A percentile compares a stretch with the other conserved stretches of the same genome.
phyloP scores from a whole-genome alignment of 1,140 invertebrate species.

The Drosophila busckii region DNA sequence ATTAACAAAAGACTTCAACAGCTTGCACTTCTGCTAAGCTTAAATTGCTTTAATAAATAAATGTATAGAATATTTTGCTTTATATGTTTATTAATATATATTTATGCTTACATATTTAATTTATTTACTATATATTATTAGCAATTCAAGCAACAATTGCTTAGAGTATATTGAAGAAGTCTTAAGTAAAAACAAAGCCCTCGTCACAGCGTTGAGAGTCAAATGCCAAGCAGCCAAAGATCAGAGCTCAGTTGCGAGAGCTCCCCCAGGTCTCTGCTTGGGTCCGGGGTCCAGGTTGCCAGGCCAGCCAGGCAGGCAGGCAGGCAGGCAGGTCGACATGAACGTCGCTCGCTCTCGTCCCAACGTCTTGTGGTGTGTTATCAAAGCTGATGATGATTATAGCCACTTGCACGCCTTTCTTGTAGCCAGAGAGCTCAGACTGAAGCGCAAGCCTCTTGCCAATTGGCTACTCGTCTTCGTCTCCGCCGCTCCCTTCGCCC shows the following conservation, averaged over 20 bases:
- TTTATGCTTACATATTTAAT: no score
- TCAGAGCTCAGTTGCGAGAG: constrained; percentile 49
- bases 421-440: constrained; percentile 9
- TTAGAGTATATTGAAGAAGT: constrained; percentile 15
- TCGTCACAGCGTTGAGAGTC: constrained; percentile 72
- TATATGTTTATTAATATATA: no score
- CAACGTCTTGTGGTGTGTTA: constrained; percentile 71
- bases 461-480: constrained; percentile 66
- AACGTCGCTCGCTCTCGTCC: constrained; percentile 1
- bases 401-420: constrained; percentile 77
- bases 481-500: constrained; percentile 7
- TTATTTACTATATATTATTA: no score
- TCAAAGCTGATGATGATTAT: constrained; percentile 78
- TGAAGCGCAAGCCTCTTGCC: constrained; percentile 45
- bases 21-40: no score
- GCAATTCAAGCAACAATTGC: no score
- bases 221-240: constrained; percentile 69
- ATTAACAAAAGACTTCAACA: no score
- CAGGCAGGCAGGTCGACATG: constrained; percentile 52
- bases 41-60: no score
- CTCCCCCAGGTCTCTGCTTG: constrained; percentile 2
- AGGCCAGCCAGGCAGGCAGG: not conserved
- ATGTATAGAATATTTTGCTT: no score
- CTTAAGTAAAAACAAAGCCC: no score
- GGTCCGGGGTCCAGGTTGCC: constrained; percentile 22